Conservation (phyloP, 1,140 invertebrate species). For the Anastrepha ludens region DNA sequence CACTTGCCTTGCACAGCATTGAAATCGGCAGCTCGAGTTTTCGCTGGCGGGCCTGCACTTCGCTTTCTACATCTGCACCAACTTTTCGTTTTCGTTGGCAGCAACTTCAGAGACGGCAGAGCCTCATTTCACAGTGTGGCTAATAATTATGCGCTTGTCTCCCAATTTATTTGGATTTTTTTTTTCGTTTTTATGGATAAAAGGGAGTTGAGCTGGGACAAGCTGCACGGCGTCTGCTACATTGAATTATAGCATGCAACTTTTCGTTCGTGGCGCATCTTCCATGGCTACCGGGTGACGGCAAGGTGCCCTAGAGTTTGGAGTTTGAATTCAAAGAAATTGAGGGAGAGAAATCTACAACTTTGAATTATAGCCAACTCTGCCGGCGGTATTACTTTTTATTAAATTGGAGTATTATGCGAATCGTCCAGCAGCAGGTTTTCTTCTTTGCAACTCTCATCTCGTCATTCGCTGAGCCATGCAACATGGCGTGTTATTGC, state of each 20-base stretch:
- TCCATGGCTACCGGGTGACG: background rate
- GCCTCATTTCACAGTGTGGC: background rate
- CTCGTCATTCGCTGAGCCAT: background rate
- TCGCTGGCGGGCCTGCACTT: background rate
- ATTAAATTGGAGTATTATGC: background rate
- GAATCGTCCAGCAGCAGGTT: background rate
- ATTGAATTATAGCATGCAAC: conserved; percentile 46
- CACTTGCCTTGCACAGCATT: background rate
- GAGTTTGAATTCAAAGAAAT: conserved; percentile 7
- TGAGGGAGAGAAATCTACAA: background rate
- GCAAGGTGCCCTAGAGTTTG: background rate
- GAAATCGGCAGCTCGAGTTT: background rate
- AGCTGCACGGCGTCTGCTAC: background rate
- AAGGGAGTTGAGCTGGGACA: background rate
- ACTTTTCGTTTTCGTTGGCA: conserved; percentile 28
- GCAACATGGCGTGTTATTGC: background rate
- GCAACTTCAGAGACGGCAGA: background rate
- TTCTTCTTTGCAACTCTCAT: background rate
- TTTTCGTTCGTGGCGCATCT: conserved; percentile 5
- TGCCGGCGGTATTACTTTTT: background rate
- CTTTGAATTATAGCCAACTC: background rate
- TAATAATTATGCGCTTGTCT: conserved; percentile 26
- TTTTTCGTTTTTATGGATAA: background rate
- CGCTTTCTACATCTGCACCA: conserved; percentile 5
- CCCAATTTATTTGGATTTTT: conserved; percentile 1